Evolutionary conservation across 1,140 invertebrate genomes (phyloP), one percentile per base, ranked within the genome.

Genomic region (Hermetia illucens): DNA sequence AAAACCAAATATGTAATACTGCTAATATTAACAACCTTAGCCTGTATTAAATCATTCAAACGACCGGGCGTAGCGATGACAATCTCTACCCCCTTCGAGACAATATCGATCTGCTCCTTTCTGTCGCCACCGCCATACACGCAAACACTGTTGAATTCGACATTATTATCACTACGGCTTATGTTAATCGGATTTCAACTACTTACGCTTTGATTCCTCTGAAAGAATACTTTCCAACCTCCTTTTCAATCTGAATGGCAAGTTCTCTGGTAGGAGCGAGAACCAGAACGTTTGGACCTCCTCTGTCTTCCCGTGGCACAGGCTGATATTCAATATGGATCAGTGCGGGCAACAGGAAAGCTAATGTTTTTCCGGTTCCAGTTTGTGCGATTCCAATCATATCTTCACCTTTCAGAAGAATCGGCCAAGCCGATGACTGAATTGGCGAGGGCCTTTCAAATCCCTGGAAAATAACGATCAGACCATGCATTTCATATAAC

Each of bases 311-410:
- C 5, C 77, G 61, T 0, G 82, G 77, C 9, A 63, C 66, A 16
- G 69, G 55, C 65, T 95, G 91, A 24, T 70, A 71, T 43, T 88
- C 82, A 35, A 89, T 89, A 50, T 92, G 87, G 46, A 92, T 81
- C 30, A 95, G 70, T 12, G 88, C 89, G 21, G 91, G 91, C 21
- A 95, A 53, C 1, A 95, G 59, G 52, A 94, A 96, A 0, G 90
- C 89, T 24, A 94, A 61, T 0, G 91, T 95, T 67, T 82, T 82
- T 46, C 88, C 90, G 21, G 90, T 92, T 40, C 85, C 85, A 19
- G 86, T 90, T 64, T 93, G 90, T 1, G 91, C 89, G 42, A 95
- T 93, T 12, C 90, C 90, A 61, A 93, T 93, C 48, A 92, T 61
- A 63, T 93, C 89, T 50, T 79, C 70, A 1, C 89, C 90, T 49